phyloP scores from a whole-genome alignment of 2,888 invertebrate genomes.

The Gnatocerus cornutus region DNA sequence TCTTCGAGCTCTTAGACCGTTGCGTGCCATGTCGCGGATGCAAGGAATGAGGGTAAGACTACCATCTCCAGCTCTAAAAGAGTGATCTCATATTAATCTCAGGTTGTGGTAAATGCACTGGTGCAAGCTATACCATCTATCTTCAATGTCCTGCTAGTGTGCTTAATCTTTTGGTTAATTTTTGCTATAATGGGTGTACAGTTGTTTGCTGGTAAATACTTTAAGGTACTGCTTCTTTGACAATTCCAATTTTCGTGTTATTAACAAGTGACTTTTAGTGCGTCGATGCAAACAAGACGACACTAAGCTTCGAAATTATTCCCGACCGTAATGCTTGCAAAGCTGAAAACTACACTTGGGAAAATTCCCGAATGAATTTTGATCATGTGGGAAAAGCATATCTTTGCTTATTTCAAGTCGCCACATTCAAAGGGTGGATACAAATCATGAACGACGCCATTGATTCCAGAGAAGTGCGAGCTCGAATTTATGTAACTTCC shows the following conservation, averaged over 20 bases:
- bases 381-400: constrained; percentile 98
- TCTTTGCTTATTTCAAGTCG: constrained; percentile 97
- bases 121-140: constrained; percentile 99
- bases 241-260: background rate
- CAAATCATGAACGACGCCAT: constrained; percentile 98
- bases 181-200: constrained; percentile 99
- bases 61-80: background rate
- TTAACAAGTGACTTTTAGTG: constrained; percentile 76
- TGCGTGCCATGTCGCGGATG: constrained; percentile 99
- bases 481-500: background rate
- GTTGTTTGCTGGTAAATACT: constrained; percentile 97
- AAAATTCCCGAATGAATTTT: constrained; percentile 97
- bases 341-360: constrained; percentile 94
- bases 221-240: constrained; percentile 78
- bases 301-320: constrained; percentile 89
- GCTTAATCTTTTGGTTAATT: constrained; percentile 99
- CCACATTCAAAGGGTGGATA: constrained; percentile 99
- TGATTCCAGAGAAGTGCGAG: constrained; percentile 90
- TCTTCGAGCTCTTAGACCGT: constrained; percentile 96
- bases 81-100: constrained; percentile 50
- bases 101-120: constrained; percentile 99
- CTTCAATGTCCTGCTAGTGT: constrained; percentile 99
- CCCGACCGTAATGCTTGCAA: constrained; percentile 89
- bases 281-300: constrained; percentile 87
- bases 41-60: constrained; percentile 98